Percentiles rank a stretch among this genome's conserved stretches.
These are phyloP conservation scores for Amphipyra berbera DNA, from an alignment of 2,888 invertebrate species.

Conservation along the genomic window DNA sequence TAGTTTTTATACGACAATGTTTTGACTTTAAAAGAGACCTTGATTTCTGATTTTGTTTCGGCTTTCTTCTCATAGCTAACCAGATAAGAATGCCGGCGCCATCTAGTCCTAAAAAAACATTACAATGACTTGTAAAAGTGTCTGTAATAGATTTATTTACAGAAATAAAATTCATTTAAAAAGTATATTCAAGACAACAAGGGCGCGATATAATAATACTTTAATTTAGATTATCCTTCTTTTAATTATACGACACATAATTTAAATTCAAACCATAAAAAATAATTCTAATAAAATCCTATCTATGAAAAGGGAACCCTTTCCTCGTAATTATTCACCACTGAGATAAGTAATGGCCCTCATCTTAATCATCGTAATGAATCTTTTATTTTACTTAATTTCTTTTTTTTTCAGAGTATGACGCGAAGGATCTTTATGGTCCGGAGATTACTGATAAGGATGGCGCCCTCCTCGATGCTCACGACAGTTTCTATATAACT, in stretches of 20 bases:
- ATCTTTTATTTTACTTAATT: constrained; percentile 24
- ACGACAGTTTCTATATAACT: constrained; percentile 92
- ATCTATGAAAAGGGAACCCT: constrained; percentile 8
- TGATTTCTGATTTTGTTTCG: too few species aligned
- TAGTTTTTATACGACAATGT: too few species aligned
- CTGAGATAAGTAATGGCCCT: constrained; percentile 31
- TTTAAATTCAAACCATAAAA: constrained; percentile 8
- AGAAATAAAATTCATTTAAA: too few species aligned
- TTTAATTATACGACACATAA: background rate
- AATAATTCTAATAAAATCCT: background rate
- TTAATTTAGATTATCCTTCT: background rate
- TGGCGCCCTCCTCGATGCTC: constrained; percentile 90
- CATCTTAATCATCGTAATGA: constrained; percentile 50
- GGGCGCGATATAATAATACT: background rate
- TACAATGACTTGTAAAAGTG: too few species aligned
- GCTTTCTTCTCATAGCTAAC: too few species aligned
- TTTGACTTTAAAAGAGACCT: too few species aligned
- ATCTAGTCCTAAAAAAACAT: too few species aligned
- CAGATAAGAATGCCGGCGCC: too few species aligned
- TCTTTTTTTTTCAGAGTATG: constrained; percentile 68
- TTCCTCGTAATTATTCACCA: constrained; percentile 28
- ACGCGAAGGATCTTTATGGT: constrained; percentile 79
- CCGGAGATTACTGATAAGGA: constrained; percentile 88
- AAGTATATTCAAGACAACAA: too few species aligned
- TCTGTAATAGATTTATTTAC: too few species aligned